A percentile compares a stretch with the other conserved stretches of the same genome.
These are phyloP conservation scores for Apis laboriosa DNA, from an alignment of 1,140 invertebrate genomes.

Conservation along the genomic window DNA sequence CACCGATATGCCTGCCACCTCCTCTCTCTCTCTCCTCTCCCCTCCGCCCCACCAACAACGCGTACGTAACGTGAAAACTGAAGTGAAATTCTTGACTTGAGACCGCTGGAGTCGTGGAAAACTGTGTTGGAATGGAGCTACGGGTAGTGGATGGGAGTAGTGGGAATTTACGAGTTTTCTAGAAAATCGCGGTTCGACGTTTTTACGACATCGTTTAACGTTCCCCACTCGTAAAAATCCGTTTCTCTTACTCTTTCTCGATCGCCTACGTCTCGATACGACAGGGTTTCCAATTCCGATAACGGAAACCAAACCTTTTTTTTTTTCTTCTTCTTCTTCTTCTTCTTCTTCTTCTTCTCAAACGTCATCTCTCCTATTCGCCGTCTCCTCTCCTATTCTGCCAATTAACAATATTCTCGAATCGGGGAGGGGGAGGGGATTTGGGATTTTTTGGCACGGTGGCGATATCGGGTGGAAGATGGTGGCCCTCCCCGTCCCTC, in stretches of 20 bases:
- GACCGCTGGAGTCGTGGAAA: not conserved
- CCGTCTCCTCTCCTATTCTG: too few species aligned
- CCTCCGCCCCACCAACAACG: too few species aligned
- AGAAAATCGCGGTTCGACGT: slow-evolving; percentile 61
- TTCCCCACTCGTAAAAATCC: slow-evolving; percentile 64
- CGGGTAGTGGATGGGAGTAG: slow-evolving; percentile 44
- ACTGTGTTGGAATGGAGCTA: not conserved
- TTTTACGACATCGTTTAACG: slow-evolving; percentile 67
- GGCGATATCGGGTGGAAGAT: too few species aligned
- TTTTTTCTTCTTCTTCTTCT: not conserved
- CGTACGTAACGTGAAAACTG: too few species aligned
- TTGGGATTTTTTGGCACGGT: too few species aligned
- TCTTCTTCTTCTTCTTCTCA: too few species aligned
- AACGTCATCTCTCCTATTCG: too few species aligned
- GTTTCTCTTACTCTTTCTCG: slow-evolving; percentile 3
- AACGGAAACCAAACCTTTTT: slow-evolving; percentile 33
- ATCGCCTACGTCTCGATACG: not conserved
- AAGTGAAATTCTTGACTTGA: not conserved
- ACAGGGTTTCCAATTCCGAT: slow-evolving; percentile 44
- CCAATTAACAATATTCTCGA: too few species aligned
- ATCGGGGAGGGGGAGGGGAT: too few species aligned
- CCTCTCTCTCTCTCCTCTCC: too few species aligned
- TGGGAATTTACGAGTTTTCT: slow-evolving; percentile 66
- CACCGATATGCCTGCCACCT: too few species aligned
- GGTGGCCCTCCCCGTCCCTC: too few species aligned